phyloP scores from a whole-genome alignment of 2,113 vertebrate species.

The Crotalus viridis region DNA sequence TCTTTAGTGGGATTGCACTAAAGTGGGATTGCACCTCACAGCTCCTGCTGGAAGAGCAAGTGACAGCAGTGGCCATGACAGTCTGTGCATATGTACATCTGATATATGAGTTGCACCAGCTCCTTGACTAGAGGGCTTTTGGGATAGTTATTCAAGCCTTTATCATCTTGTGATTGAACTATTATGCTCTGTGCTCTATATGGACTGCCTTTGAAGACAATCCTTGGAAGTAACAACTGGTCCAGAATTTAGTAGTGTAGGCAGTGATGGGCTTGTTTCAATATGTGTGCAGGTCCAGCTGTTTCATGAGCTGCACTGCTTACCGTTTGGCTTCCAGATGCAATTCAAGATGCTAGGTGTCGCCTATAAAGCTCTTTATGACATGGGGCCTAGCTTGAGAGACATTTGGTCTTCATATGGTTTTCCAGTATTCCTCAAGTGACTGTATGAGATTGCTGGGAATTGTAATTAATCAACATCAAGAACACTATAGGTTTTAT shows the following conservation, averaged over 20 bases:
- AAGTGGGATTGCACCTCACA: not conserved
- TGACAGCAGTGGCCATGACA: not conserved
- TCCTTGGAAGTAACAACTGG: not conserved
- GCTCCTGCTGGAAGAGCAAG: not conserved
- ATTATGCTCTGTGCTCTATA: not conserved
- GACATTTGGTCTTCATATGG: not conserved
- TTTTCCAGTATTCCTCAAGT: not conserved
- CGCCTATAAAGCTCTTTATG: not conserved
- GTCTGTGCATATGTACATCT: not conserved
- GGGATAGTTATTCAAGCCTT: not conserved
- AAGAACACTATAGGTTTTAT: not conserved
- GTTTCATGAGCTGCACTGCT: not conserved
- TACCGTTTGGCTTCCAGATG: not conserved
- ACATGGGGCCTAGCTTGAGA: not conserved
- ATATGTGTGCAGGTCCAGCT: not conserved
- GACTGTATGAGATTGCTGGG: not conserved
- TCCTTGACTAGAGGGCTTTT: not conserved
- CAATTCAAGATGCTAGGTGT: not conserved
- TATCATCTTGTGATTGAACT: not conserved
- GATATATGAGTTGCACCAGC: not conserved
- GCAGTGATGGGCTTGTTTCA: not conserved
- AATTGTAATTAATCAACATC: not conserved
- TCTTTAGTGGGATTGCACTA: not conserved
- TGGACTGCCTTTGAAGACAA: not conserved
- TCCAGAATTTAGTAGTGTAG: not conserved